Conservation (phyloP, 2,113 vertebrate species). For the Noturus placidus region DNA sequence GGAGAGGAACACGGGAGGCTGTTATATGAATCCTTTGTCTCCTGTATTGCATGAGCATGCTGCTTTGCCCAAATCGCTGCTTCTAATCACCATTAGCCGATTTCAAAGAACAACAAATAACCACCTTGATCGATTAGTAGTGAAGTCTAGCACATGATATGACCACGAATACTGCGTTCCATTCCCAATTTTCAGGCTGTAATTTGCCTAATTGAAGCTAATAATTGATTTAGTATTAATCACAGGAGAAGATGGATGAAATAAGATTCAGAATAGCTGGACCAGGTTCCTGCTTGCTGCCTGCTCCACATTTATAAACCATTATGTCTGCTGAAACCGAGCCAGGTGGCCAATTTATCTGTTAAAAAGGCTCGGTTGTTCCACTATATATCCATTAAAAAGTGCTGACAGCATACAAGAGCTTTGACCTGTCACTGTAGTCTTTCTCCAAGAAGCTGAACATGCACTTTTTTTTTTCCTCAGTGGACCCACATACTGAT, state of each 20-base stretch:
- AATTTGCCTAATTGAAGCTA: slow-evolving; percentile 63
- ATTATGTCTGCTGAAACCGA: slow-evolving; percentile 50
- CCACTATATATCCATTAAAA: slow-evolving; percentile 58
- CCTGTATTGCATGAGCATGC: slow-evolving; percentile 37
- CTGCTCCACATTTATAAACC: slow-evolving; percentile 43
- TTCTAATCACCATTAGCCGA: slow-evolving; percentile 23
- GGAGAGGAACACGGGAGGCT: slow-evolving; percentile 49
- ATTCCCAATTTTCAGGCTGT: slow-evolving; percentile 62
- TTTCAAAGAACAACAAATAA: slow-evolving; percentile 16
- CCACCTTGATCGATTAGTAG: slow-evolving; percentile 11
- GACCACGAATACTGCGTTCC: slow-evolving; percentile 57
- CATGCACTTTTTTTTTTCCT: slow-evolving; percentile 60
- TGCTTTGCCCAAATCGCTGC: slow-evolving; percentile 24
- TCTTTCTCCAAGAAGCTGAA: slow-evolving; percentile 66
- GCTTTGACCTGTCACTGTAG: slow-evolving; percentile 56
- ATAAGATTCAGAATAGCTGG: slow-evolving; percentile 63
- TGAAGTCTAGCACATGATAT: slow-evolving; percentile 12
- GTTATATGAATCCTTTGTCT: slow-evolving; percentile 59
- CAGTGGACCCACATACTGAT: slow-evolving; percentile 57
- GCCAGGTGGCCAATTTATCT: slow-evolving; percentile 60
- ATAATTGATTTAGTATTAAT: slow-evolving; percentile 70
- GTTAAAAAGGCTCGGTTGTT: slow-evolving; percentile 58
- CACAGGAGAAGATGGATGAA: slow-evolving; percentile 62
- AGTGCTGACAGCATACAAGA: slow-evolving; percentile 62
- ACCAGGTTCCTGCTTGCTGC: slow-evolving; percentile 49